Evolutionary conservation across 1,140 invertebrate genomes (phyloP).

Genomic region (Luehdorfia chinensis): DNA sequence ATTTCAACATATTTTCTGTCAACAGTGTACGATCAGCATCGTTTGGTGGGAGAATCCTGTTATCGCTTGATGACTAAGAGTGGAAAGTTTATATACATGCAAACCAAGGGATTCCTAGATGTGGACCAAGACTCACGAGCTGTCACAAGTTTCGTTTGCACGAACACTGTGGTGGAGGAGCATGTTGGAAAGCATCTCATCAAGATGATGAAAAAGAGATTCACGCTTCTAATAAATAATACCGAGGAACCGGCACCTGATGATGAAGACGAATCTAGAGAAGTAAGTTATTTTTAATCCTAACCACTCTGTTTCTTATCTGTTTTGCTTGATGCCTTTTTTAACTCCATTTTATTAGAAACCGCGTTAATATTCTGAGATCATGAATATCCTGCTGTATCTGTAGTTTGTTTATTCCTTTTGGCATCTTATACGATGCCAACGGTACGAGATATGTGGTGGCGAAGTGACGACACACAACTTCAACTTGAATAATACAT

Average conservation of each 20-base stretch:
- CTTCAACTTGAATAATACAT: too few species aligned
- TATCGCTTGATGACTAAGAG: constrained; percentile 88
- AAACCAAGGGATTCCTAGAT: constrained; percentile 87
- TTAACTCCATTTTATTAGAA: too few species aligned
- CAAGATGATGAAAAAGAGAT: constrained; percentile 84
- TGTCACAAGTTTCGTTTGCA: constrained; percentile 89
- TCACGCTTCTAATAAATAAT: constrained; percentile 73
- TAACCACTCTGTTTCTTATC: too few species aligned
- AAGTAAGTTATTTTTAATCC: too few species aligned
- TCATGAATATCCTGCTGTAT: too few species aligned
- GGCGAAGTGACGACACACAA: too few species aligned
- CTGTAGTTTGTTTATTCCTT: too few species aligned
- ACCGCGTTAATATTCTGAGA: too few species aligned
- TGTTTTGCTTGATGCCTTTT: too few species aligned
- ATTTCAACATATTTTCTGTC: too few species aligned
- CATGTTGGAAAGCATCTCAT: constrained; percentile 83
- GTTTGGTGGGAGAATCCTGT: constrained; percentile 86
- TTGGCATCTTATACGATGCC: too few species aligned
- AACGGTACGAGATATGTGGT: too few species aligned
- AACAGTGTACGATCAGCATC: constrained; percentile 90
- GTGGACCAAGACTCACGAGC: constrained; percentile 83
- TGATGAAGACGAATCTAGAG: constrained; percentile 39
- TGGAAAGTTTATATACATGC: constrained; percentile 88
- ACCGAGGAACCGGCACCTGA: constrained; percentile 59
- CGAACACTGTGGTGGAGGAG: constrained; percentile 87